Percentiles rank a stretch among this genome's conserved stretches.
phyloP scores from a whole-genome alignment of 2,797 vertebrate species.

The Gorsachius magnificus region DNA sequence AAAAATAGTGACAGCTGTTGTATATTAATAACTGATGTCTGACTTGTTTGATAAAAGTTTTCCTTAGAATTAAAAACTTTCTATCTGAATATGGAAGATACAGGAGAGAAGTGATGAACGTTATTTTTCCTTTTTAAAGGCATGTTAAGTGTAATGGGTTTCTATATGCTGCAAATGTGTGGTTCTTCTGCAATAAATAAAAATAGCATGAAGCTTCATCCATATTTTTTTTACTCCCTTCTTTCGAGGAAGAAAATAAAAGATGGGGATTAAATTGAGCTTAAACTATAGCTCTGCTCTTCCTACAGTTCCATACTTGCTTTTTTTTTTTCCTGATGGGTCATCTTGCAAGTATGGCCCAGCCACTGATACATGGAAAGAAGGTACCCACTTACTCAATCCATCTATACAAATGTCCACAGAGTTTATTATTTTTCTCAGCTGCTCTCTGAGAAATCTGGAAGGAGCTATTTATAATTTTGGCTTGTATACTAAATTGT shows the following conservation, averaged over 20 bases:
- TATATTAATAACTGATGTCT: neutral
- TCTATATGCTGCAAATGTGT: neutral
- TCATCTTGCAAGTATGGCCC: neutral
- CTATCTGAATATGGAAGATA: neutral
- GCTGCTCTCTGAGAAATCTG: neutral
- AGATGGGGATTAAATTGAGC: neutral
- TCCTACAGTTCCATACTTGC: neutral
- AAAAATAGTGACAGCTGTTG: neutral
- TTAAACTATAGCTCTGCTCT: neutral
- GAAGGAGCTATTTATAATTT: constrained; percentile 16
- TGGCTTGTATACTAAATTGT: neutral
- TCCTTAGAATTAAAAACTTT: neutral
- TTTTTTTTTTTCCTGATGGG: neutral
- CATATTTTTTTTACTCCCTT: neutral
- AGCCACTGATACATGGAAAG: neutral
- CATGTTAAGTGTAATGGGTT: neutral
- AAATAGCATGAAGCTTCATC: neutral
- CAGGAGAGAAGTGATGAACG: neutral
- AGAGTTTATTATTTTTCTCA: constrained; percentile 34
- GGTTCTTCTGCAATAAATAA: neutral
- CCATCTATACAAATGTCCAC: neutral
- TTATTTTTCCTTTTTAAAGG: neutral
- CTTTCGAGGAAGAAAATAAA: neutral
- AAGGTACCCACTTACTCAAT: neutral
- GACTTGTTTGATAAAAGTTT: neutral